phyloP scores from a whole-genome alignment of 2,797 vertebrate species.

The Gymnothorax reevesii region DNA sequence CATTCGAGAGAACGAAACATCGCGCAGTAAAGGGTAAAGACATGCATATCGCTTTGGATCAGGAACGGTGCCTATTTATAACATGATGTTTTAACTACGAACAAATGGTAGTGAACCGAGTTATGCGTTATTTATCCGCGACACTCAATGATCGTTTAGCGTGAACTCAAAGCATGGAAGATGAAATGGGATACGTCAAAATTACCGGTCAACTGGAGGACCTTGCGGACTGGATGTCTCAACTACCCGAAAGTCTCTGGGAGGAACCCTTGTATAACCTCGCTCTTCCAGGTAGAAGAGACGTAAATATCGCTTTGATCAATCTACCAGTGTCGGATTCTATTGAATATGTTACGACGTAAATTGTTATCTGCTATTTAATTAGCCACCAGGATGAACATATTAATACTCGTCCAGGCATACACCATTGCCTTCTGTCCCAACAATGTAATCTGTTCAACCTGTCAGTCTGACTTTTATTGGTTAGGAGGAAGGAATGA shows the following conservation, averaged over 20 bases:
- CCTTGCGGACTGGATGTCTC: constrained; percentile 52
- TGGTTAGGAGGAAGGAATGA: not conserved
- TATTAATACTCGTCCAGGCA: not conserved
- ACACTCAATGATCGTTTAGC: not conserved
- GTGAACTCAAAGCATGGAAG: constrained; percentile 4
- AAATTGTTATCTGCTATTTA: not conserved
- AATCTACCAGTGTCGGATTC: not conserved
- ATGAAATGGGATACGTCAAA: not conserved
- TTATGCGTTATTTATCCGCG: not conserved
- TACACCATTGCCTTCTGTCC: not conserved
- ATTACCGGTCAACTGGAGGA: not conserved
- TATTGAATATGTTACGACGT: not conserved
- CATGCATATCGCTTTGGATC: not conserved
- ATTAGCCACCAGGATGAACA: not conserved
- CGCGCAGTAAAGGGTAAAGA: not conserved
- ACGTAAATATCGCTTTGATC: not conserved
- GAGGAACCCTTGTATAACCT: constrained; percentile 45
- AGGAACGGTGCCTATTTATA: not conserved
- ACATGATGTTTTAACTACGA: not conserved
- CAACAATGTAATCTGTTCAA: not conserved
- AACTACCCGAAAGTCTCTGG: constrained; percentile 40
- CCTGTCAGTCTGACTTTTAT: not conserved
- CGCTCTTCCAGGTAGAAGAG: constrained; percentile 43
- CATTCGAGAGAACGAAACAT: not conserved
- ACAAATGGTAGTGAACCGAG: not conserved